Evolutionary conservation across 2,888 invertebrate genomes (phyloP).

Genomic region (Scelioninae gen. 2): DNA sequence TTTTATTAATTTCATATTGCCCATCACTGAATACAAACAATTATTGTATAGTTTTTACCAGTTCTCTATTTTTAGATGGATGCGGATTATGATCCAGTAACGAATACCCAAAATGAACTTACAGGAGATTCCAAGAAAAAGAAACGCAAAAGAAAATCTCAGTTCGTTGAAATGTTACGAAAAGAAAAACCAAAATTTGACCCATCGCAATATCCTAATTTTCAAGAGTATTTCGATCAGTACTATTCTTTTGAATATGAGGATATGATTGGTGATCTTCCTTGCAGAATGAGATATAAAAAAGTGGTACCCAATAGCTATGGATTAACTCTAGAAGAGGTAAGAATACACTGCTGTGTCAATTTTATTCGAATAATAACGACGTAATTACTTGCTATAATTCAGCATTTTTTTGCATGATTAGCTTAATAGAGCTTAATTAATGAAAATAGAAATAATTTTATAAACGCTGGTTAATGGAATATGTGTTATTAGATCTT

Average conservation of each 20-base stretch:
- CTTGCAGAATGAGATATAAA: constrained; percentile 95
- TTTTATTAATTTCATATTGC: too few species aligned
- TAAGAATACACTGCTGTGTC: constrained; percentile 70
- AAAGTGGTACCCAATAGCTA: constrained; percentile 92
- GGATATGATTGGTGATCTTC: constrained; percentile 93
- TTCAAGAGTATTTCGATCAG: constrained; percentile 93
- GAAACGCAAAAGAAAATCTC: constrained; percentile 82
- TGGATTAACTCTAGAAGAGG: constrained; percentile 94
- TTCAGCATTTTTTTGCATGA: neutral
- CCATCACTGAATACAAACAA: too few species aligned
- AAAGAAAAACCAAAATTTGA: constrained; percentile 90
- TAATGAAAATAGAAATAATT: too few species aligned
- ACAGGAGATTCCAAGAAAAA: constrained; percentile 80
- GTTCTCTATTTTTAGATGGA: constrained; percentile 82
- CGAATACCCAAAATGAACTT: constrained; percentile 76
- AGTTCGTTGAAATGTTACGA: constrained; percentile 84
- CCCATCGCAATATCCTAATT: constrained; percentile 83
- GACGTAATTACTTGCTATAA: neutral
- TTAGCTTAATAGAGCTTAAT: too few species aligned
- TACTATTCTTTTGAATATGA: constrained; percentile 97
- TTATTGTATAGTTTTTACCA: neutral
- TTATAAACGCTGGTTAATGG: too few species aligned
- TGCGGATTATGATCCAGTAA: constrained; percentile 85
- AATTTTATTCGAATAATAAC: too few species aligned
- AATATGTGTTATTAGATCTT: too few species aligned